Base-by-base conservation (phyloP, 1,140 invertebrate genomes). In the Ceratina australensis region DNA sequence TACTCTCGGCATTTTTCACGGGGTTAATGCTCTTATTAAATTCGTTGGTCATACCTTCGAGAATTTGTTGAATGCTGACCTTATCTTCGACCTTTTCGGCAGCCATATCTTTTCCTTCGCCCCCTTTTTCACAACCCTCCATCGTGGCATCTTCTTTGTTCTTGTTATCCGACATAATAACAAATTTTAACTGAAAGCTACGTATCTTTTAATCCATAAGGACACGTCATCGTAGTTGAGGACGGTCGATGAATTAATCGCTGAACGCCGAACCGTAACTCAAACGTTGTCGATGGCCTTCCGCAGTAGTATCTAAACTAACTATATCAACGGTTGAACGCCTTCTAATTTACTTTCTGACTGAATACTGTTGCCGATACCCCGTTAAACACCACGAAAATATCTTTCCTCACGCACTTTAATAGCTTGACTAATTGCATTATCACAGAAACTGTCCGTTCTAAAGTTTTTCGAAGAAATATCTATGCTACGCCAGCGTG, bases 31-130 rank as follows among this genome's bases (percentile, higher is more conserved):
- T 77, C 86, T 88, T 90, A 72, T 93, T 93, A 77, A 93, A 93
- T 77, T 93, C 92, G 77, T 91, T 93, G 10, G 92, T 93, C 92
- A 93, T 93, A 33, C 92, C 89, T 47, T 92, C 91, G 18, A 93
- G 83, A n/a, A 93, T 93, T 73, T 92, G 88, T 71, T 92, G 87
- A 61, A 93, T 92, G 79, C 89, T 91, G 47, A 92, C 81, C 56
- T 90, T 91, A 67, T 90, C 89, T 42, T 89, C 87, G 60, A 81
- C 85, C 59, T 72, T 83, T 7, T 88, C 86, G 65, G 86, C 83
- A 60, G 78, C 83, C 49, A 87, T 89, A 57, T 88, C 88, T 72
- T 89, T 88, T 69, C 69, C 78, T 66, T 89, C 72, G 60, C 63
- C 85, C 60, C 87, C 88, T 68, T 86, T 84, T 72, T 88, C 87